Evolutionary conservation across 1,140 invertebrate species (phyloP).

Genomic region (Drosophila kohkoa): DNA sequence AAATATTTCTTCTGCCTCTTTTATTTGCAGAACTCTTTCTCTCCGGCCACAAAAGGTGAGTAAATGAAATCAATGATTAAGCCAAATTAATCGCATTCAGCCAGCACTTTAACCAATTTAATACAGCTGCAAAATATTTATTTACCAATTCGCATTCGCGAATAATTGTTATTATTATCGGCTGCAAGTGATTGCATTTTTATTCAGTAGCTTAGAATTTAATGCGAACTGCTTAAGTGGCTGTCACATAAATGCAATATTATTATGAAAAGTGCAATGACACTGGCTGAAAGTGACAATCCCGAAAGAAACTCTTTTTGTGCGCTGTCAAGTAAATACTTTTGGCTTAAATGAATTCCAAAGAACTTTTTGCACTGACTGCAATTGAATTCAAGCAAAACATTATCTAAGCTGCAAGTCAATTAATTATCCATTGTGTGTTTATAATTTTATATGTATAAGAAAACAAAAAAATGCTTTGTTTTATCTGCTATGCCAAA

Average conservation of each 20-base stretch:
- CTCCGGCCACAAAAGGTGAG: constrained; percentile 24
- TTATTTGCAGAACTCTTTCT: background rate
- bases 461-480: too few species aligned
- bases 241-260: background rate
- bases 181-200: background rate
- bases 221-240: too few species aligned
- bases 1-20: constrained; percentile 4
- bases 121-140: background rate
- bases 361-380: too few species aligned
- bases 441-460: too few species aligned
- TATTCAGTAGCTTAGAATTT: too few species aligned
- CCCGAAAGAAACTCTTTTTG: too few species aligned
- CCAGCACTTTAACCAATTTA: background rate
- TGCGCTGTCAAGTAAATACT: too few species aligned
- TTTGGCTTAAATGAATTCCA: background rate
- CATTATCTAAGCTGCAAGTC: too few species aligned
- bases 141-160: too few species aligned
- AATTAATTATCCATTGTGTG: too few species aligned
- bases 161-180: background rate
- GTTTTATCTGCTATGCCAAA: too few species aligned
- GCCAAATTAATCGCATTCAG: constrained; percentile 5
- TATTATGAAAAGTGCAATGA: background rate
- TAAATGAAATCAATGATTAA: constrained; percentile 18
- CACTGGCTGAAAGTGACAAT: background rate
- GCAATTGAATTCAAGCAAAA: too few species aligned